Evolutionary conservation across 2,113 vertebrate genomes (phyloP).

Genomic region (Arizona elegans): DNA sequence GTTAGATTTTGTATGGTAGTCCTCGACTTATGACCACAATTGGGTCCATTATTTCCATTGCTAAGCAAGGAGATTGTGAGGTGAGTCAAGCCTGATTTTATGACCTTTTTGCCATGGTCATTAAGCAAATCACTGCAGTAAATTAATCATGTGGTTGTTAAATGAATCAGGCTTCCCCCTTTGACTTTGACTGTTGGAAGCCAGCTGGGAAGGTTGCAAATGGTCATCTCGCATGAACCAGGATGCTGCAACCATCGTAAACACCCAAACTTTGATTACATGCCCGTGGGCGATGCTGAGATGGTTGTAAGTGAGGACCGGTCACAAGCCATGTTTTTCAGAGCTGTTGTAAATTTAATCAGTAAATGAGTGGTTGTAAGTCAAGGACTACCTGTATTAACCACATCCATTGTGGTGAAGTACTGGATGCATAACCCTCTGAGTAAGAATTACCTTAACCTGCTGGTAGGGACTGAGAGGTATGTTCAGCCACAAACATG

Average conservation of each 20-base stretch:
- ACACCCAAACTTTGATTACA: neutral
- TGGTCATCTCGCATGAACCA: neutral
- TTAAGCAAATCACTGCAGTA: neutral
- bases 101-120: neutral
- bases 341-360: neutral
- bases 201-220: neutral
- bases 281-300: neutral
- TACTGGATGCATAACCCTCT: neutral
- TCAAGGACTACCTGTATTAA: neutral
- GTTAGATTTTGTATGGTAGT: neutral
- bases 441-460: neutral
- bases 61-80: neutral
- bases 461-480: neutral
- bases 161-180: neutral
- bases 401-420: neutral
- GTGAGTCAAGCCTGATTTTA: neutral
- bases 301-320: neutral
- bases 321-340: neutral
- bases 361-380: neutral
- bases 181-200: neutral
- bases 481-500: neutral
- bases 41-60: neutral
- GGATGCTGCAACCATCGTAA: neutral
- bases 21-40: neutral
- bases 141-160: neutral